A percentile compares a stretch with the other conserved stretches of the same genome.
phyloP scores from a whole-genome alignment of 2,888 invertebrate species.

The Amphipyra tragopoginis region DNA sequence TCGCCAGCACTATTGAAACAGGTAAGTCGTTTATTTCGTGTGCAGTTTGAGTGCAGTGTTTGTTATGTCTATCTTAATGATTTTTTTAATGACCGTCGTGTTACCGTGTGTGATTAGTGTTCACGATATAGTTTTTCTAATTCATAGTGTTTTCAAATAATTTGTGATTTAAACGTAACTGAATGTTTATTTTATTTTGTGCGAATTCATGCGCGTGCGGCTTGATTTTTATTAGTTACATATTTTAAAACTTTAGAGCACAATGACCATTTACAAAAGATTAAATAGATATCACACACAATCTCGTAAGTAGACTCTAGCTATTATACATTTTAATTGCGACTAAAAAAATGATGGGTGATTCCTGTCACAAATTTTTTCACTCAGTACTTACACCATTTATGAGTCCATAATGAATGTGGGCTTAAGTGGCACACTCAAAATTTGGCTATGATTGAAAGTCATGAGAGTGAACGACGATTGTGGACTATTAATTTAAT shows the following conservation, averaged over 20 bases:
- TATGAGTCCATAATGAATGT: no score
- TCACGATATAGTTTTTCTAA: neutral
- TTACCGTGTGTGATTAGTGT: slow-evolving; percentile 17
- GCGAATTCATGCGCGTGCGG: neutral
- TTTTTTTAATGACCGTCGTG: slow-evolving; percentile 13
- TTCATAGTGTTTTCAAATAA: neutral
- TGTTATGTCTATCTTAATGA: neutral
- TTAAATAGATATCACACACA: no score
- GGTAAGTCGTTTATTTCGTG: slow-evolving; percentile 62
- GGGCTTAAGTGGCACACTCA: no score
- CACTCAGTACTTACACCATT: no score
- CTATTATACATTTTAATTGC: neutral
- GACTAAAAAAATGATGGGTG: no score
- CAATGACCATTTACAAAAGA: no score
- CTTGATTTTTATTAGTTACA: neutral
- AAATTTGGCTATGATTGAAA: no score
- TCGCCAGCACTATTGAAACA: slow-evolving; percentile 79
- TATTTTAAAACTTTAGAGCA: no score
- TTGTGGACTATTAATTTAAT: no score
- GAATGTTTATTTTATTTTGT: neutral
- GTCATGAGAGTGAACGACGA: no score
- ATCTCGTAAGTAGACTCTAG: no score
- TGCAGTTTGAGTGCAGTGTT: slow-evolving; percentile 12
- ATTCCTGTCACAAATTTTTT: no score
- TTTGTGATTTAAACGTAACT: slow-evolving; percentile 3